Conservation (phyloP, 2,797 vertebrate genomes). For the Danionella dracula region DNA sequence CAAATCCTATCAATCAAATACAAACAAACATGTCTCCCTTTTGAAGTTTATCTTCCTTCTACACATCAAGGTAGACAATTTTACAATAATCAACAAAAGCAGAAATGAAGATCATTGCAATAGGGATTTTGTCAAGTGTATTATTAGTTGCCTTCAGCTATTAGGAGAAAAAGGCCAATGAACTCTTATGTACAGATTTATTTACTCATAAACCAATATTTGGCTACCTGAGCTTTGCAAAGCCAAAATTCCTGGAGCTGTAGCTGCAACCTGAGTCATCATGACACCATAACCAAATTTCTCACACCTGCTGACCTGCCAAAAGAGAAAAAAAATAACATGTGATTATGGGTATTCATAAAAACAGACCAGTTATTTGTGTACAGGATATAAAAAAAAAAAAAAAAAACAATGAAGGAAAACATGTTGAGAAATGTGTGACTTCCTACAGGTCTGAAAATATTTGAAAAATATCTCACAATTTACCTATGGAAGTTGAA, state of each 20-base stretch:
- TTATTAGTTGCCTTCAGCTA: not conserved
- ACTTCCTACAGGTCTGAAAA: too few species aligned
- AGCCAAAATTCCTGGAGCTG: conserved; percentile 77
- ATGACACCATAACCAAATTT: conserved; percentile 85
- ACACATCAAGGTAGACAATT: too few species aligned
- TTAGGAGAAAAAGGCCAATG: not conserved
- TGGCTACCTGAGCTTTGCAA: conserved; percentile 80
- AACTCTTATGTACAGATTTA: not conserved
- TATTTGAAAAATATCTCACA: too few species aligned
- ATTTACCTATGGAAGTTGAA: too few species aligned
- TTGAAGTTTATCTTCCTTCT: too few species aligned
- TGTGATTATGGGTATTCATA: too few species aligned
- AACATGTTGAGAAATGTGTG: too few species aligned
- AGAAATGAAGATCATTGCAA: not conserved
- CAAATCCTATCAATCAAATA: conserved; percentile 70
- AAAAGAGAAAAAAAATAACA: not conserved
- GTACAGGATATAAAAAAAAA: too few species aligned
- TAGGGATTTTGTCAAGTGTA: too few species aligned
- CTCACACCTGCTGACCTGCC: conserved; percentile 81
- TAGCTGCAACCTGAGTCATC: conserved; percentile 85
- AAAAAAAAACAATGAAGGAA: too few species aligned
- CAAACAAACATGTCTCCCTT: too few species aligned
- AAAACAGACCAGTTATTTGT: too few species aligned
- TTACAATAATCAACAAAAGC: not conserved
- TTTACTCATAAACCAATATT: not conserved